Base-by-base conservation (phyloP, 1,140 invertebrate species). In the Arctopsyche grandis region DNA sequence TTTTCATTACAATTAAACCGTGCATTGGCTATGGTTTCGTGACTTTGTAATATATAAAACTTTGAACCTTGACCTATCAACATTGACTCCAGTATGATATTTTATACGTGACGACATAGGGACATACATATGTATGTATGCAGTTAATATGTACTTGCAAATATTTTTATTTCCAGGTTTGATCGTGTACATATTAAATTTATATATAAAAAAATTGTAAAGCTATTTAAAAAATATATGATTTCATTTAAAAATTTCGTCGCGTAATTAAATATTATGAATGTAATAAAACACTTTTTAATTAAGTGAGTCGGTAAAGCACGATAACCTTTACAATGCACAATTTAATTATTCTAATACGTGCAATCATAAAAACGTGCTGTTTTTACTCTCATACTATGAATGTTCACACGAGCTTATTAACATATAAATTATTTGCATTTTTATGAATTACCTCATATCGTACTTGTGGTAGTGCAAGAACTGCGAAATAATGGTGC, bases 381-480 rank as follows among this genome's bases (percentile, higher is more conserved):
- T 12, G 16, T 16, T 52, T 52, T 52, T 52, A 12, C 10, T 52
- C 16, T 52, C 16, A 52, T 52, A 52, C 3, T 52, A 52, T 52
- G 16, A 52, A 52, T 14, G 16, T 52, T 52, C 48, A 52, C 48
- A 52, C 48, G 48, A 52, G 16, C 48, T 16, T 52, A 52, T 52
- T 52, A 14, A 52, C 48, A 52, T 52, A 52, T 52, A 52, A 52
- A 52, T 52, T 52, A 52, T 52, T 52, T 52, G 48, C 48, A 16
- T 14, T 52, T 52, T 52, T 52, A 12, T 52, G 16, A 52, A 52
- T 14, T 52, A 52, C 16, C 16, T 12, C 48, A 52, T 4, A 12
- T 52, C 48, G 10, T 12, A 52, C 16, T 16, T 14, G 48, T 14
- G 10, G 1, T 52, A 10, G 48, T 16, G 48, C 16, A 52, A 52